Evolutionary conservation across 2,113 vertebrate genomes (phyloP).

Genomic region (Pelobates fuscus): DNA sequence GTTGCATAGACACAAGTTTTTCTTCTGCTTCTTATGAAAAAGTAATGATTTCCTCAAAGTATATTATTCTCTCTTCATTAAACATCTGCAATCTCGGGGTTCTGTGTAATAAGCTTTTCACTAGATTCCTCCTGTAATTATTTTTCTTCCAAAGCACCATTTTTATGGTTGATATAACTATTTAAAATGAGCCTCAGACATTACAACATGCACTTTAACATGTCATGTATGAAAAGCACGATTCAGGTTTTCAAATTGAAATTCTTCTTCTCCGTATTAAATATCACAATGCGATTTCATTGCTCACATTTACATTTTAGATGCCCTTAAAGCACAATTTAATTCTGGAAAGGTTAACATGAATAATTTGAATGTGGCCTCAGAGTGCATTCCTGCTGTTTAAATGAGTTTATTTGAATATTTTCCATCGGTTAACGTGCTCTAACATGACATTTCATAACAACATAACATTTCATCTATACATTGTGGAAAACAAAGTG

Average conservation of each 20-base stretch:
- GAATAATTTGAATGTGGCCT: background rate
- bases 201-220: constrained; percentile 14
- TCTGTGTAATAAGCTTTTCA: constrained; percentile 14
- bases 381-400: no score
- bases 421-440: no score
- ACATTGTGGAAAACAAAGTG: no score
- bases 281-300: no score
- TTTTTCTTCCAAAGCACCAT: constrained; percentile 22
- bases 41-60: background rate
- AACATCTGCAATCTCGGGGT: constrained; percentile 13
- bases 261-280: no score
- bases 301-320: background rate
- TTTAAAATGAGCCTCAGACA: constrained; percentile 1
- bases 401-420: no score
- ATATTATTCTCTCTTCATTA: constrained; percentile 20
- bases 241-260: no score
- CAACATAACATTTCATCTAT: no score
- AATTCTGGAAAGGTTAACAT: background rate
- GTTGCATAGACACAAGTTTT: constrained; percentile 13
- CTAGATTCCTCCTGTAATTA: constrained; percentile 17
- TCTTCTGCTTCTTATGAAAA: background rate
- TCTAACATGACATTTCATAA: no score
- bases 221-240: background rate
- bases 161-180: constrained; percentile 21
- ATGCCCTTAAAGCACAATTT: background rate